These are phyloP conservation scores for Bombus confusus DNA, from an alignment of 1,140 invertebrate genomes.

Conservation along the genomic window DNA sequence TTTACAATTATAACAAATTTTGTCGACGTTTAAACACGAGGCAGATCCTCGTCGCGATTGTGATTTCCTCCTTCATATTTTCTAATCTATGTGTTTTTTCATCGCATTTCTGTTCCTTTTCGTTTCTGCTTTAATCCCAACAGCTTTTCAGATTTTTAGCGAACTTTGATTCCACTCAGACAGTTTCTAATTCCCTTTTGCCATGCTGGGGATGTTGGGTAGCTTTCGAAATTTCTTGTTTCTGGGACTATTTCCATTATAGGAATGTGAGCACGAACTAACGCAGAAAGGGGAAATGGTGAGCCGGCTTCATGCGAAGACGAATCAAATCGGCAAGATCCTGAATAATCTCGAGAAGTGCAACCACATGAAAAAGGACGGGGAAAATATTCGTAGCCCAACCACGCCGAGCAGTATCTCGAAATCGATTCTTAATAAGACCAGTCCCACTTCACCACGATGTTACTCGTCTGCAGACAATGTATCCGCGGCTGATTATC, in stretches of 20 bases:
- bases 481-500: constrained; percentile 35
- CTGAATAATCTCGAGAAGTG: constrained; percentile 94
- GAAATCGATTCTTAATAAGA: constrained; percentile 79
- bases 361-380: constrained; percentile 87
- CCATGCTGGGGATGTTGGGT: not conserved
- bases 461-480: constrained; percentile 49
- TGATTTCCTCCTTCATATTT: not conserved
- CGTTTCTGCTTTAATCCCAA: constrained; percentile 9
- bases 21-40: not conserved
- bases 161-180: not conserved
- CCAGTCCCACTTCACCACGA: constrained; percentile 80
- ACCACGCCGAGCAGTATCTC: constrained; percentile 83
- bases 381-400: constrained; percentile 83
- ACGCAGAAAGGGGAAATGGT: constrained; percentile 96
- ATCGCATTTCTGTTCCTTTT: not conserved
- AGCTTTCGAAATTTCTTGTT: constrained; percentile 41
- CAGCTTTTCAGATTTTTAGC: constrained; percentile 43
- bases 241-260: constrained; percentile 76
- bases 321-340: constrained; percentile 94
- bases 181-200: constrained; percentile 14
- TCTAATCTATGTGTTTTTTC: not conserved
- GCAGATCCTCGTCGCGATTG: constrained; percentile 31
- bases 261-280: constrained; percentile 96
- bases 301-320: constrained; percentile 93
- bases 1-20: not conserved